Conservation (phyloP, 2,113 vertebrate genomes). For the Tylochromis polylepis region DNA sequence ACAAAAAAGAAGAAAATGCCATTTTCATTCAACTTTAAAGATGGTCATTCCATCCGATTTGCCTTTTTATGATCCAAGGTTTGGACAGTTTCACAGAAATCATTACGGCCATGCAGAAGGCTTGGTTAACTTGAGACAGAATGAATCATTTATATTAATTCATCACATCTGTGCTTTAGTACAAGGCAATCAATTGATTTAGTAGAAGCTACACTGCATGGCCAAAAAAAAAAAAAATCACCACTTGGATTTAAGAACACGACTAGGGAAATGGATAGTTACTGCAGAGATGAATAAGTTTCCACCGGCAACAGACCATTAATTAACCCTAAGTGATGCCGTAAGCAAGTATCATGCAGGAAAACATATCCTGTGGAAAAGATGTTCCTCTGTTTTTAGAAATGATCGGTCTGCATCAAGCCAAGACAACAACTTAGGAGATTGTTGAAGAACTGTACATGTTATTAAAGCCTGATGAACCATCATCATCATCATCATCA, state of each 20-base stretch:
- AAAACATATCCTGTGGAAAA: no score
- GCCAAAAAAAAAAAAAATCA: background rate
- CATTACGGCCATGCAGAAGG: background rate
- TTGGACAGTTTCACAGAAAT: background rate
- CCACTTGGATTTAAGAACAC: background rate
- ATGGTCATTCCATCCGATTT: background rate
- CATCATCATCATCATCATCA: no score
- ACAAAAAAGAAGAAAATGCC: background rate
- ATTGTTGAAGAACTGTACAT: no score
- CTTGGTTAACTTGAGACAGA: background rate
- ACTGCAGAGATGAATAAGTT: background rate
- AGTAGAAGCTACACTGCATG: fast-evolving
- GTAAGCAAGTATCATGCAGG: background rate
- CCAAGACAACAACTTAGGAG: no score
- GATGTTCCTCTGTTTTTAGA: no score
- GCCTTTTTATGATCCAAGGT: background rate
- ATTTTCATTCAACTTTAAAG: background rate
- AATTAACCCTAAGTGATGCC: background rate
- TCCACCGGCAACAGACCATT: background rate
- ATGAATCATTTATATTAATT: background rate
- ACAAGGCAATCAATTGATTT: background rate
- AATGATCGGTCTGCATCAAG: no score
- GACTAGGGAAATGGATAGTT: background rate
- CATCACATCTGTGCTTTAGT: background rate
- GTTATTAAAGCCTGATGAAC: no score